phyloP scores from a whole-genome alignment of 2,888 invertebrate genomes.

The Blomia tropicalis region DNA sequence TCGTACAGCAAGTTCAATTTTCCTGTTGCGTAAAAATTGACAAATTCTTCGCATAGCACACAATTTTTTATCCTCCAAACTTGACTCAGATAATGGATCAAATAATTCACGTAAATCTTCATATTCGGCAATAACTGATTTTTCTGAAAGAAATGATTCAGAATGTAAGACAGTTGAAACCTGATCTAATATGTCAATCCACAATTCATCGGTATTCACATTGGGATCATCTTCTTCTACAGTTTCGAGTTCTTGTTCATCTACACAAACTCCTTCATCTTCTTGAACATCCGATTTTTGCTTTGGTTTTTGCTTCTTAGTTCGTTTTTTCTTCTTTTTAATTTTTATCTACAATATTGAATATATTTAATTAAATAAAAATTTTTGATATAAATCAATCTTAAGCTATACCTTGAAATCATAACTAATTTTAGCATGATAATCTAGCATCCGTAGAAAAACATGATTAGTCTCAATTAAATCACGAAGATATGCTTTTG shows the following conservation, averaged over 20 bases:
- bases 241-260: slow-evolving; percentile 35
- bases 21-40: slow-evolving; percentile 32
- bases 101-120: slow-evolving; percentile 49
- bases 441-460: slow-evolving; percentile 73
- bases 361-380: neutral
- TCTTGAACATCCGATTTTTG: neutral
- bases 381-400: neutral
- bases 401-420: slow-evolving; percentile 51
- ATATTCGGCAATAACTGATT: slow-evolving; percentile 35
- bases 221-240: slow-evolving; percentile 53
- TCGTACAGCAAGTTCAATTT: slow-evolving; percentile 33
- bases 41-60: slow-evolving; percentile 26
- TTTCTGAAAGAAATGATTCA: slow-evolving; percentile 9
- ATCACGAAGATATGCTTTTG: slow-evolving; percentile 67
- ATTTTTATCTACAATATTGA: slow-evolving; percentile 21
- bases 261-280: neutral
- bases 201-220: slow-evolving; percentile 35
- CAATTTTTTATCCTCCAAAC: slow-evolving; percentile 76
- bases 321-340: slow-evolving; percentile 33
- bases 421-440: slow-evolving; percentile 42
- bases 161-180: slow-evolving; percentile 36
- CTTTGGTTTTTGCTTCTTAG: slow-evolving; percentile 23
- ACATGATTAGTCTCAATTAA: slow-evolving; percentile 74
- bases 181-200: slow-evolving; percentile 37
- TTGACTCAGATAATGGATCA: slow-evolving; percentile 60